Evolutionary conservation across 2,797 vertebrate species (phyloP), one percentile per base, ranked within the genome.

Genomic region (Apogon talboti): DNA sequence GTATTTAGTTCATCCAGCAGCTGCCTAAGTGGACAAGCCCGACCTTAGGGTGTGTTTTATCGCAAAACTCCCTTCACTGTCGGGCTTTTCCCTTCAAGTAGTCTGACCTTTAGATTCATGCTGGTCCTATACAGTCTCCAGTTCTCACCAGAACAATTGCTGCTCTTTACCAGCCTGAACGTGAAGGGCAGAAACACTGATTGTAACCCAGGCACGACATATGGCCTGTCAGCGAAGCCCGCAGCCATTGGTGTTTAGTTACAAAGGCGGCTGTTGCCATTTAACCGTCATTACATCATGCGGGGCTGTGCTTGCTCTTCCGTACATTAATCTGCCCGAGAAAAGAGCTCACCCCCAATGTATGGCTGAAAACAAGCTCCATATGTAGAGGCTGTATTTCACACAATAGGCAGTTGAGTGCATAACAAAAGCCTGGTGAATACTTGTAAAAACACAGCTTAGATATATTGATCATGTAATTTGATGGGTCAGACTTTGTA

Each of bases 261-360:
- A 68, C 57, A 4, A 45, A 50, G 47, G 74, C 42, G 19, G 13
- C 52, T 44, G 56, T 62, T 72, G 72, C 62, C 58, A 60, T 66
- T 82, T 67, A 60, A 60, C 60, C 11, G 11, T 56, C 79, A 77
- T 83, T 65, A 81, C 78, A 47, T 88, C 79, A 85, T 66, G 67
- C 14, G 2, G 37, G 59, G 69, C 21, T 13, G 44, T 69, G 41
- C 67, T 52, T 21, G 54, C 66, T 72, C 66, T 82, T 86, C 83
- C 59, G 49, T 79, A 68, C 67, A 73, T 86, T 83, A 83, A 86
- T 78, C 76, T 75, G 56, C 53, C 50, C n/a, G 30, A 86, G 79
- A 89, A 82, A 72, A 68, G 78, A 65, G 15, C 30, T 3, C 52
- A 56, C 59, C 63, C 63, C 41, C 35, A 21, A 54, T 11, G 38